Base-by-base conservation (phyloP, 1,140 invertebrate species). In the Zophobas atratus region DNA sequence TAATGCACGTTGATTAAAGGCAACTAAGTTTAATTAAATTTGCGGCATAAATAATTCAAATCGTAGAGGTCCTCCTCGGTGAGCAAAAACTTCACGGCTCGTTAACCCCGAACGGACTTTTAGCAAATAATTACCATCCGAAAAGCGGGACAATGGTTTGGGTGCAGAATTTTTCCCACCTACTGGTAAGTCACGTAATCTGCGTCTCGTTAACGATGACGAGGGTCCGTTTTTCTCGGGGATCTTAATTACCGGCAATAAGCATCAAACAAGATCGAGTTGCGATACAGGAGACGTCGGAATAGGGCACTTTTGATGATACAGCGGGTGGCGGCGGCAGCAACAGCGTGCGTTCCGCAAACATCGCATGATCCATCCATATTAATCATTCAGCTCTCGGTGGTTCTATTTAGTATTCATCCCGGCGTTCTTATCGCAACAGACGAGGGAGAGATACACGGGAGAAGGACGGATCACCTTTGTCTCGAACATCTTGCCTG, bases 321-420 rank as follows among this genome's bases (percentile, higher is more conserved):
- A 70, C 36, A 41, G 34, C 38, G n/a, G 56, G 6, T 3, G 41
- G 51, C 46, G 38, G 5, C 67, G 67, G 43, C 39, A 72, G 70
- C 56, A 60, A 67, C 38, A 67, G 60, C 60, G n/a, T 20, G 39
- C 8, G 60, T 43, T 51, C 35, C 49, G 57, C 77, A 78, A 78
- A 70, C 72, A 75, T 72, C 60, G 67, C 70, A 74, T 72, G 56
- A 73, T 51, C 77, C 77, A 56, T 78, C 77, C 79, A 78, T 80
- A 80, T 80, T 80, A 80, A 80, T 80, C 77, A 80, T 80, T 77
- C 77, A 74, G 75, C 56, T 56, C 67, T 70, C 51, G 55, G 49
- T 67, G 60, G 60, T 75, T 71, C 72, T 80, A 77, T 79, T 80
- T 78, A 80, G 79, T 79, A 80, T 80, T 78, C 79, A 79, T 79